Evolutionary conservation across 2,888 invertebrate genomes (phyloP).

Genomic region (Limnephilus lunatus): DNA sequence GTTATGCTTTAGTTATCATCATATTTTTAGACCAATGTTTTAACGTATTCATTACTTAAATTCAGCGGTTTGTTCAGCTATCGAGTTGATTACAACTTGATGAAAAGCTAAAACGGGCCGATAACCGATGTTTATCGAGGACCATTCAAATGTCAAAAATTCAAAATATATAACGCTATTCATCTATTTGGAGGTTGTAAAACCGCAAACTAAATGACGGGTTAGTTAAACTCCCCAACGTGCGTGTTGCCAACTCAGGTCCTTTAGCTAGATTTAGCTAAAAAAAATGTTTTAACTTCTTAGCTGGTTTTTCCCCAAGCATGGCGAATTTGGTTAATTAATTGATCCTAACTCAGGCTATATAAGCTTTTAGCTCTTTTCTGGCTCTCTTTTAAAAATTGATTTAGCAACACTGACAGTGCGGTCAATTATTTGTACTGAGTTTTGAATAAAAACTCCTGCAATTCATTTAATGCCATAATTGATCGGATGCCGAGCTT

Average conservation of each 20-base stretch:
- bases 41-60: too few species aligned
- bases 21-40: background rate
- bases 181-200: background rate
- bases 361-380: too few species aligned
- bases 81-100: background rate
- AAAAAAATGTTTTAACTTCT: too few species aligned
- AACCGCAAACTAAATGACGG: background rate
- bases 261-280: too few species aligned
- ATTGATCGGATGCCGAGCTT: background rate
- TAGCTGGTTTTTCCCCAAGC: too few species aligned
- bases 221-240: too few species aligned
- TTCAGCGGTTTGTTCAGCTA: background rate
- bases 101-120: background rate
- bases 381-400: too few species aligned
- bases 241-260: too few species aligned
- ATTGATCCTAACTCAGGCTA: too few species aligned
- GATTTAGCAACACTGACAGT: too few species aligned
- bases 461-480: background rate
- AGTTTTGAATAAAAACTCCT: background rate
- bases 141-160: background rate
- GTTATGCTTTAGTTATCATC: too few species aligned
- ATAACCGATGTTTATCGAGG: background rate
- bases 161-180: background rate
- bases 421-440: background rate
- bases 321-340: too few species aligned